These are phyloP conservation scores for Jordanella pulchra DNA, from an alignment of 2,797 vertebrate genomes.

Conservation along the genomic window DNA sequence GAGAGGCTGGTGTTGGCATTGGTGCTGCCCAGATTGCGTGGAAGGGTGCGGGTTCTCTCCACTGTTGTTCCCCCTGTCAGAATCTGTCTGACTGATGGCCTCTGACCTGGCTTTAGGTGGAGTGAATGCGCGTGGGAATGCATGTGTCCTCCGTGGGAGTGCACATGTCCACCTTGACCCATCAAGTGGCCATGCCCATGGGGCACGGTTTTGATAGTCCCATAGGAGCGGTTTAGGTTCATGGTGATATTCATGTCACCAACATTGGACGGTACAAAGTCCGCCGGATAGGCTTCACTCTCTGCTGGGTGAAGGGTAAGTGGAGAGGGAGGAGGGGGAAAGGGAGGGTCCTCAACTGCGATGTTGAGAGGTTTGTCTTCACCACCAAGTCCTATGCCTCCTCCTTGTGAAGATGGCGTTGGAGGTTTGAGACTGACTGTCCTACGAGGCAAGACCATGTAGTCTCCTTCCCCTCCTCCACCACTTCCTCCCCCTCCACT, in stretches of 20 bases:
- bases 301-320: slow-evolving; percentile 84
- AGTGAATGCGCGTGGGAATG: slow-evolving; percentile 86
- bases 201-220: slow-evolving; percentile 89
- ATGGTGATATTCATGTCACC: slow-evolving; percentile 87
- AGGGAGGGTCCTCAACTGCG: slow-evolving; percentile 86
- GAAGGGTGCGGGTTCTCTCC: slow-evolving; percentile 96
- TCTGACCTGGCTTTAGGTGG: slow-evolving; percentile 88
- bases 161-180: slow-evolving; percentile 69
- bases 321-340: slow-evolving; percentile 81
- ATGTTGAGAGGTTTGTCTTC: slow-evolving; percentile 85
- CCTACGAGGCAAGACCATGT: slow-evolving; percentile 95
- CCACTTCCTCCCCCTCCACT: slow-evolving; percentile 73
- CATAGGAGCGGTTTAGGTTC: slow-evolving; percentile 93
- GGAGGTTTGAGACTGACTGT: slow-evolving; percentile 92
- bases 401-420: slow-evolving; percentile 66
- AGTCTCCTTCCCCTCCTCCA: slow-evolving; percentile 88
- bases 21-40: slow-evolving; percentile 92
- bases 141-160: slow-evolving; percentile 75
- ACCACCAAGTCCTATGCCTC: slow-evolving; percentile 77
- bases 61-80: slow-evolving; percentile 87
- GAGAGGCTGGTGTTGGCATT: slow-evolving; percentile 89
- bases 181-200: slow-evolving; percentile 80
- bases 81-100: slow-evolving; percentile 91
- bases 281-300: slow-evolving; percentile 86
- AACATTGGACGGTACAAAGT: slow-evolving; percentile 85